Evolutionary conservation across 2,888 invertebrate species (phyloP).

Genomic region (Prostheceraeus crozeri): DNA sequence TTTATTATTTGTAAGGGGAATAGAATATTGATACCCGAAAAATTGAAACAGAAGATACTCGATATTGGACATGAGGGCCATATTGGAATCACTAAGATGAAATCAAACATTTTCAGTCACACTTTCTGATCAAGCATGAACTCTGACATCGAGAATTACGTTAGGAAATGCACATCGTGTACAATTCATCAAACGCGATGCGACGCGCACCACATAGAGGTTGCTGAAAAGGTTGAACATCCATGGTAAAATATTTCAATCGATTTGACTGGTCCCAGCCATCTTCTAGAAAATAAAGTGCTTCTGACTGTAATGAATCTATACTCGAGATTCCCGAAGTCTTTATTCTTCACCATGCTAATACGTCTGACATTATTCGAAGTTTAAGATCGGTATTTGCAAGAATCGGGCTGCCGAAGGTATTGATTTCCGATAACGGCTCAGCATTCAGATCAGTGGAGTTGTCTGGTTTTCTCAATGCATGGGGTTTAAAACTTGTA

Average conservation of each 20-base stretch:
- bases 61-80: not conserved
- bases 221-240: not conserved
- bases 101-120: not conserved
- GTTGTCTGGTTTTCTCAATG: not conserved
- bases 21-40: no score
- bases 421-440: not conserved
- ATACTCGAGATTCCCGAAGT: constrained; percentile 15
- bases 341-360: not conserved
- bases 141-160: constrained; percentile 18
- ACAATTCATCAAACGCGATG: constrained; percentile 9
- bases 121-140: not conserved
- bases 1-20: no score
- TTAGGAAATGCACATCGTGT: constrained; percentile 1
- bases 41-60: no score
- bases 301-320: constrained; percentile 17
- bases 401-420: not conserved
- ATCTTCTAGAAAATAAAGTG: not conserved
- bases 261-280: constrained; percentile 7
- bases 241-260: constrained; percentile 7
- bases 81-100: constrained; percentile 19
- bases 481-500: not conserved
- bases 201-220: not conserved
- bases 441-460: not conserved
- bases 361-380: no score
- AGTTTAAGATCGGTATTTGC: no score